Evolutionary conservation across 2,888 invertebrate species (phyloP), one percentile per base, ranked within the genome.

Genomic region (Cephus nigrinus): DNA sequence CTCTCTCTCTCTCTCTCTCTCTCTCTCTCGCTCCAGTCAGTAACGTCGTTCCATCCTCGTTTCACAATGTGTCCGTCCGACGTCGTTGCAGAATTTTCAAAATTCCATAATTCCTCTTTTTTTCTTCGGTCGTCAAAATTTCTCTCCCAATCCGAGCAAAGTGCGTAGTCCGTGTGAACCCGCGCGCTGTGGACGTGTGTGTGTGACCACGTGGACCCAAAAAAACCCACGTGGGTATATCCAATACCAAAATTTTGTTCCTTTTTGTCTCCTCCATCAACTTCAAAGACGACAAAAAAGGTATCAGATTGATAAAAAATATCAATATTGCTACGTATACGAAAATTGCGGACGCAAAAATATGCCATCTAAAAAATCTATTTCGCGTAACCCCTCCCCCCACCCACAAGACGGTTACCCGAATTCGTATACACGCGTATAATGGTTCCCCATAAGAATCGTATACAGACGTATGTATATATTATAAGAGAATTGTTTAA

Each of bases 381-480:
- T 31, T 23, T 71, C 71, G 71, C 55, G 55, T 55, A 55, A 40
- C 15, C 40, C 23, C 55, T 23, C 23, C 9, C 23, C 9, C 5
- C 55, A 9, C 55, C 9, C 15, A 1, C 5, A 9, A 55, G 23
- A 23, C 23, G 55, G 55, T 55, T 55, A 55, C 55, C 23, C 55
- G 55, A 68, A 72, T 77, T 87, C 88, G 87, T 87, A 88, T 86
- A 88, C 88, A 86, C 82, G 77, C 80, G 82, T 86, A 80, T 68
- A 84, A 73, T 78, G 72, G 23, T 33, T 74, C 23, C 55, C 55
- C 55, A 15, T 55, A 55, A 55, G 55, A 75, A n/a, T 89, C 89
- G 89, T 89, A 89, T 89, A 89, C 88, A 84, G 76, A 81, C 78
- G 75, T 77, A 74, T 76, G 80, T 80, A 80, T 78, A 76, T 76